A percentile compares a stretch with the other conserved stretches of the same genome.
These are phyloP conservation scores for Schlechtendalia chinensis DNA, from an alignment of 1,140 invertebrate genomes.

Conservation along the genomic window DNA sequence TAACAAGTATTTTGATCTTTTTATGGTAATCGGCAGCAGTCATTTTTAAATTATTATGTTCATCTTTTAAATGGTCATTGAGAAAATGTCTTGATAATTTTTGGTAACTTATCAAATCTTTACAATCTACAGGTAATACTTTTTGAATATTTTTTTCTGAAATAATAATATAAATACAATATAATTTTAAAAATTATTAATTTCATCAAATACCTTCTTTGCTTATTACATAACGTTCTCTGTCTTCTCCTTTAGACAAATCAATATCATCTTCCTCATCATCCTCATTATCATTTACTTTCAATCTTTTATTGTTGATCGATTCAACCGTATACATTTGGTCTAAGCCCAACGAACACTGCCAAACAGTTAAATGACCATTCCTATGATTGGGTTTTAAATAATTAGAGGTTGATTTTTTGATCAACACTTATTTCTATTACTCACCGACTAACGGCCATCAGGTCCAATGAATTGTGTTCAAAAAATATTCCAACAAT, in stretches of 20 bases:
- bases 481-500: slow-evolving; percentile 88
- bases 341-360: slow-evolving; percentile 72
- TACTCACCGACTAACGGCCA: slow-evolving; percentile 70
- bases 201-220: slow-evolving; percentile 54
- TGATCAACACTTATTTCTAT: slow-evolving; percentile 14
- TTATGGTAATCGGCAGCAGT: slow-evolving; percentile 80
- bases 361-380: slow-evolving; percentile 81
- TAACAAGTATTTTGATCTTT: slow-evolving; percentile 73
- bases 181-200: not conserved
- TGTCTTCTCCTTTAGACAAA: slow-evolving; percentile 57
- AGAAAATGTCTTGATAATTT: slow-evolving; percentile 71
- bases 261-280: slow-evolving; percentile 63
- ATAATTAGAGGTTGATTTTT: slow-evolving; percentile 21
- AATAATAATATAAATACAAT: slow-evolving; percentile 27
- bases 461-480: slow-evolving; percentile 76
- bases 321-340: slow-evolving; percentile 60
- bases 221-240: slow-evolving; percentile 58
- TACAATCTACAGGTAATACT: slow-evolving; percentile 53
- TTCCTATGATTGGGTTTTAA: slow-evolving; percentile 57
- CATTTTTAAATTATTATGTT: slow-evolving; percentile 63
- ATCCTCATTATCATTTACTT: slow-evolving; percentile 57
- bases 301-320: slow-evolving; percentile 58
- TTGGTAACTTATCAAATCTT: slow-evolving; percentile 66
- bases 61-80: slow-evolving; percentile 66
- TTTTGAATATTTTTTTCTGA: slow-evolving; percentile 49